Percentiles rank a stretch among this genome's conserved stretches.
phyloP scores from a whole-genome alignment of 2,797 vertebrate genomes.

The Falco peregrinus region DNA sequence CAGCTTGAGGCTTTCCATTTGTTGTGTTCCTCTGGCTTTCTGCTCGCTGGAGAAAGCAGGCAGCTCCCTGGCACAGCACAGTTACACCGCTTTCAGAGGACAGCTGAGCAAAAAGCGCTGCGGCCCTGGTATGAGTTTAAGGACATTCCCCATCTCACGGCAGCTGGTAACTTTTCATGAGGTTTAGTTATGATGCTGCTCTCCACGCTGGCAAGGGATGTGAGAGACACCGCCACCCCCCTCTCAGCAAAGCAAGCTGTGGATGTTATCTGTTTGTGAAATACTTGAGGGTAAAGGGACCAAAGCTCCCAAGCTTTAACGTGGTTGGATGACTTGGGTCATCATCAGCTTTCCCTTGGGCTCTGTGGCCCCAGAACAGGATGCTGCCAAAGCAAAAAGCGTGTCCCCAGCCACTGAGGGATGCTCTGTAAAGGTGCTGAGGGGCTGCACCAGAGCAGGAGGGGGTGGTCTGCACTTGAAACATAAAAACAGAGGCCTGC shows the following conservation, averaged over 20 bases:
- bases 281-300: background rate
- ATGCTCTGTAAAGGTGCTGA: background rate
- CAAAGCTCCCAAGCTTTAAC: background rate
- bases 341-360: background rate
- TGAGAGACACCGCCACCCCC: background rate
- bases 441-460: background rate
- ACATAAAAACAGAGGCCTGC: background rate
- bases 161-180: background rate
- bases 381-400: background rate
- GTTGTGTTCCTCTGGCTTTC: background rate
- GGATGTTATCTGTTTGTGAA: background rate
- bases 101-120: background rate
- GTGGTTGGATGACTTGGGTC: background rate
- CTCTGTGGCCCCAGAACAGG: background rate
- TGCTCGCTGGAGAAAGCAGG: background rate
- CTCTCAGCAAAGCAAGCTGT: background rate
- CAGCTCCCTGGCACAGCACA: background rate
- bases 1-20: conserved; percentile 13
- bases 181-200: background rate
- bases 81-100: background rate
- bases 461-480: background rate
- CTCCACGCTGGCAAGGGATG: background rate
- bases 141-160: background rate
- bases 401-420: background rate
- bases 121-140: background rate